phyloP scores from a whole-genome alignment of 2,797 vertebrate genomes.

The Antrozous pallidus region DNA sequence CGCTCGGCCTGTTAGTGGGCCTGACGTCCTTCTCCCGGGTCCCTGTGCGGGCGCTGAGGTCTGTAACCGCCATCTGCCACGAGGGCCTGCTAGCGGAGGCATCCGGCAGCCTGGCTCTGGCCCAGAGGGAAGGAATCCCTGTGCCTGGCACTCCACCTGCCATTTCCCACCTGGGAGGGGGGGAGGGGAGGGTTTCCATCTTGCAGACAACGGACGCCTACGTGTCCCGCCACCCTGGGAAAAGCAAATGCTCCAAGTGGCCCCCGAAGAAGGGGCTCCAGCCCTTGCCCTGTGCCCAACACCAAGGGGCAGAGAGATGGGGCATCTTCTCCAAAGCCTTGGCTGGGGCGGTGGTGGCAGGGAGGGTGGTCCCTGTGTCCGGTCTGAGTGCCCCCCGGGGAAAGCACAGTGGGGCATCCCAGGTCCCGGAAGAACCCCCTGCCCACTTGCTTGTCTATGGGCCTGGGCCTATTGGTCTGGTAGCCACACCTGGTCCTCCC shows the following conservation, averaged over 20 bases:
- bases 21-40: background rate
- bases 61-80: constrained; percentile 43
- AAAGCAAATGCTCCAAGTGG: background rate
- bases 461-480: background rate
- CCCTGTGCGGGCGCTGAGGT: background rate
- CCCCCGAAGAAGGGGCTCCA: background rate
- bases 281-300: background rate
- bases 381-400: background rate
- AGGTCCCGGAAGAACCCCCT: background rate
- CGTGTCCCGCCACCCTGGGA: background rate
- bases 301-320: background rate
- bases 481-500: accelerated
- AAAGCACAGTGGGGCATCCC: background rate
- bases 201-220: background rate
- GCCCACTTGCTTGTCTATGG: background rate
- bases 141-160: background rate
- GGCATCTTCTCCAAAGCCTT: too few relatives aligned
- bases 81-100: background rate
- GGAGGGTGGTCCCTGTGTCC: too few relatives aligned
- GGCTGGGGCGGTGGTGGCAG: background rate
- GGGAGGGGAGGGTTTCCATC: constrained; percentile 22
- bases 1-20: background rate
- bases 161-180: constrained; percentile 11
- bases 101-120: background rate
- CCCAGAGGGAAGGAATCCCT: background rate